Conservation (phyloP, 2,888 invertebrate species). For the Lamellibrachia satsuma region DNA sequence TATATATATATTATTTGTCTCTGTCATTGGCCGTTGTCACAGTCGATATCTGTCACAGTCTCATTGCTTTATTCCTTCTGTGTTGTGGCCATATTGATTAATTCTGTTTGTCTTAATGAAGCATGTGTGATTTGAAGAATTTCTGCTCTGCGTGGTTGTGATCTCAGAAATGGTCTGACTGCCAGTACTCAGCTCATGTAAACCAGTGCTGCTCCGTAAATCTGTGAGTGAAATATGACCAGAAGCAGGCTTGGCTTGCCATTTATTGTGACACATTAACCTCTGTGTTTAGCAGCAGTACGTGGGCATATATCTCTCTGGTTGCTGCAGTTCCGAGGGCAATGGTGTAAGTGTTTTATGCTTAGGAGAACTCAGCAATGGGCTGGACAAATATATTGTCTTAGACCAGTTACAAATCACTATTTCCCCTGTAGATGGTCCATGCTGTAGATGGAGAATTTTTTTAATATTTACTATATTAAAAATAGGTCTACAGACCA, state of each 20-base stretch:
- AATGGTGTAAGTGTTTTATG: background rate
- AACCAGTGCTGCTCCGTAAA: background rate
- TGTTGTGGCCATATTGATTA: background rate
- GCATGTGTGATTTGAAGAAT: background rate
- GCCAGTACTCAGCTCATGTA: background rate
- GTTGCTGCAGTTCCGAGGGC: background rate
- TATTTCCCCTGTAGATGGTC: background rate
- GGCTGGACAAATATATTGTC: background rate
- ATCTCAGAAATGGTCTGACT: background rate
- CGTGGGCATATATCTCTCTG: background rate
- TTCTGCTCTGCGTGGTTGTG: background rate
- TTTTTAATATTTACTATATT: too few species aligned
- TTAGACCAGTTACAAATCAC: background rate
- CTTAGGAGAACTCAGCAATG: background rate
- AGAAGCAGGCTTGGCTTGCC: background rate
- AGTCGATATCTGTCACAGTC: background rate
- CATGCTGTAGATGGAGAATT: too few species aligned
- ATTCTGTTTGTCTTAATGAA: background rate
- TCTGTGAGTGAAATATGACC: background rate
- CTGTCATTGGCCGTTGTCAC: too few species aligned
- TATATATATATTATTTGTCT: background rate
- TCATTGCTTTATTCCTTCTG: background rate
- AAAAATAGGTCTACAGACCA: too few species aligned
- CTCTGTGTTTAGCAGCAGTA: background rate
- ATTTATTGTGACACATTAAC: background rate